Evolutionary conservation across 1,140 invertebrate species (phyloP).

Genomic region (Stegodyphus mimosarum): DNA sequence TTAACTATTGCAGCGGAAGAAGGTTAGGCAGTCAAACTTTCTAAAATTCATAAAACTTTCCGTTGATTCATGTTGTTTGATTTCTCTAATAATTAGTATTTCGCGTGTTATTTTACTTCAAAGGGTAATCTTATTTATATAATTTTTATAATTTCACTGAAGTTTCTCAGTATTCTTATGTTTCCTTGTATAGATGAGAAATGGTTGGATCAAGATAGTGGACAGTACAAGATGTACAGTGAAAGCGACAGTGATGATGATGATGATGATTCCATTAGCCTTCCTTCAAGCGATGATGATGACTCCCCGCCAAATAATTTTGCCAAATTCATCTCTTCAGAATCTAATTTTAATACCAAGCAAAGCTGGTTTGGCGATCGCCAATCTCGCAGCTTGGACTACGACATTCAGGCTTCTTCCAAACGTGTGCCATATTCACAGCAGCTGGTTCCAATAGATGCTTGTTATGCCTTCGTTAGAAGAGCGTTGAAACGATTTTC

Average conservation of each 20-base stretch:
- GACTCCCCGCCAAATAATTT: neutral
- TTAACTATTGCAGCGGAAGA: no score
- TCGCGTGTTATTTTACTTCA: no score
- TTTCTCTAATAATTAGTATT: no score
- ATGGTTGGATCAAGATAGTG: slow-evolving; percentile 1
- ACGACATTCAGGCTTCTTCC: neutral
- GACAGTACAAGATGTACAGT: neutral
- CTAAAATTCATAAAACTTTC: no score
- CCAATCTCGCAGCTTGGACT: slow-evolving; percentile 9
- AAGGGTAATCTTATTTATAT: no score
- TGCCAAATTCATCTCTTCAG: neutral
- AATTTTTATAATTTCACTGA: no score
- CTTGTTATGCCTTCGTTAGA: slow-evolving; percentile 91
- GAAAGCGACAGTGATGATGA: slow-evolving; percentile 6
- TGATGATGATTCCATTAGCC: slow-evolving; percentile 14
- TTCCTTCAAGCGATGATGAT: slow-evolving; percentile 26
- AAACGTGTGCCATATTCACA: neutral
- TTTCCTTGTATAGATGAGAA: neutral
- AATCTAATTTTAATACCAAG: neutral
- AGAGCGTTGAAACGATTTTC: slow-evolving; percentile 79
- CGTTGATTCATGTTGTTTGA: no score
- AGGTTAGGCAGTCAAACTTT: no score
- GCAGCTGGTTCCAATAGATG: slow-evolving; percentile 83
- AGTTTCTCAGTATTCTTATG: no score
- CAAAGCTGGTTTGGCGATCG: neutral